Evolutionary conservation across 2,888 invertebrate species (phyloP), one percentile per base, ranked within the genome.

Genomic region (Lasiommata megera): DNA sequence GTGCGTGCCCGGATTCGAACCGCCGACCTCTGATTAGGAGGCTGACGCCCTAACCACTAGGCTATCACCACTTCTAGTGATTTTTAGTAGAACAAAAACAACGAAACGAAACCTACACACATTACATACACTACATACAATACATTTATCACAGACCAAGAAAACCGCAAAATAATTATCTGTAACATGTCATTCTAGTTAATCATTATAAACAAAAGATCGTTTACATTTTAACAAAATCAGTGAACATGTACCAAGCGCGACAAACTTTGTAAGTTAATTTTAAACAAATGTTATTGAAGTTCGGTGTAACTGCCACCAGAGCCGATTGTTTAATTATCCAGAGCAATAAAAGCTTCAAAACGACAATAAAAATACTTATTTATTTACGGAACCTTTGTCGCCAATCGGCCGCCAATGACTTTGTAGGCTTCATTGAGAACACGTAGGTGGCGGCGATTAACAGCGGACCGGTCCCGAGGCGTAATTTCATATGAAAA

Each of bases 361-460:
- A 70, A 73, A 69, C 63, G 58, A 59, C 61, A 71, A 76, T 81
- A 80, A 82, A 82, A 66, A 72, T 58, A 62, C 61, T 61, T 76
- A 73, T 80, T 81, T 82, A 82, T 81, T 69, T 65, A 67, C 62
- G 65, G 67, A 46, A 68, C 54, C 68, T 72, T 76, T 76, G 74
- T 78, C 72, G 70, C 71, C 71, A 77, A 69, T 70, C 69, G 67
- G 50, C 62, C 65, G 70, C 76, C 74, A 76, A 82, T 80, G 80
- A 80, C 67, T 71, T 72, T 62, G 66, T 62, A 64, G 72, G 67
- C 69, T 73, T 73, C 74, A 70, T 66, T 64, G 65, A 53, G 64
- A 67, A 67, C 67, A 71, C 69, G 79, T 84, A 80, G 82, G 79
- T 82, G 83, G 82, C 73, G 72, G 77, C 79, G 72, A 80, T 79